These are phyloP conservation scores for Dysmachus trigonus DNA, from an alignment of 2,888 invertebrate species.

Conservation along the genomic window DNA sequence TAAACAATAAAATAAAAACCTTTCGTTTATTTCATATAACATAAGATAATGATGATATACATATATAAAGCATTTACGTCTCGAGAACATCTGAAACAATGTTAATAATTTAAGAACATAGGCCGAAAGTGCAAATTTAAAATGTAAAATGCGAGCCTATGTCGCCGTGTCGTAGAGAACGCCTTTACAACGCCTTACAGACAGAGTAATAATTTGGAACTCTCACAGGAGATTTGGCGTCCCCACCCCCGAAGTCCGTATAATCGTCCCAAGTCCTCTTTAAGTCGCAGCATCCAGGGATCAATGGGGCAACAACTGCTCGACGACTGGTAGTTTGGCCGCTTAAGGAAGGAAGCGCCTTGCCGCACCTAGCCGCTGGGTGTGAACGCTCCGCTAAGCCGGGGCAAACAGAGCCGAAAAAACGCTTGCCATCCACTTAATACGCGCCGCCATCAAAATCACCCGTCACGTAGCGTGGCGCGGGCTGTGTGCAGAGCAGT, in stretches of 20 bases:
- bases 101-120: neutral
- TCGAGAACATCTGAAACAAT: neutral
- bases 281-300: neutral
- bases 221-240: neutral
- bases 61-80: too few species aligned
- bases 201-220: neutral
- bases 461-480: neutral
- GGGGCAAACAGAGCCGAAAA: neutral
- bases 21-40: too few species aligned
- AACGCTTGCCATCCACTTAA: constrained; percentile 20
- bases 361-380: neutral
- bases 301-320: neutral
- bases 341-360: neutral
- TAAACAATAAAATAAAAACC: too few species aligned
- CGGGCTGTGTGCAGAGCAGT: constrained; percentile 24
- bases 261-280: neutral
- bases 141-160: neutral
- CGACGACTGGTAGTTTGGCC: constrained; percentile 6
- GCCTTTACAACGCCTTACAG: neutral
- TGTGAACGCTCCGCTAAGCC: neutral
- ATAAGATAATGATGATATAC: too few species aligned
- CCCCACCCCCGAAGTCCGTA: neutral
- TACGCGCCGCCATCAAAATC: constrained; percentile 14
- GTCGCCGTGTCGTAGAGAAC: neutral
- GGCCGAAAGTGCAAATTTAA: neutral